These are phyloP conservation scores for Macaca nemestrina DNA, from an alignment of 2,113 vertebrate genomes.

Conservation along the genomic window DNA sequence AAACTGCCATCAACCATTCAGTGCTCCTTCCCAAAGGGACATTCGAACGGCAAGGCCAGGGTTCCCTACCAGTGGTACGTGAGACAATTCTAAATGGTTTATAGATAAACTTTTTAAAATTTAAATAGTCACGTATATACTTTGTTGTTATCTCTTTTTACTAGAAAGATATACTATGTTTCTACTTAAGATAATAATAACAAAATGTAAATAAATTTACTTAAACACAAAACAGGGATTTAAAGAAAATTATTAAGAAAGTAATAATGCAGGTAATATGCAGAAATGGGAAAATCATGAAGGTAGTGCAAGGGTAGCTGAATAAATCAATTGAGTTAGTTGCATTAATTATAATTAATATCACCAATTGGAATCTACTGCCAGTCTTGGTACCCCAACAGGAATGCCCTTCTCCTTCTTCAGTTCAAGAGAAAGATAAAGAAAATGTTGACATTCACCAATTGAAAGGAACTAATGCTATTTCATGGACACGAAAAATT, in stretches of 20 bases:
- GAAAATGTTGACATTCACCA: not conserved
- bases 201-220: not conserved
- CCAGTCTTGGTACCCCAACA: not conserved
- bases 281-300: not conserved
- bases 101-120: not conserved
- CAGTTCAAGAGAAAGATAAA: slow-evolving; percentile 40
- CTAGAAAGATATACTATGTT: not conserved
- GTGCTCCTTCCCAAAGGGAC: not conserved
- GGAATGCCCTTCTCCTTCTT: not conserved
- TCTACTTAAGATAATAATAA: not conserved
- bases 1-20: not conserved
- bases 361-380: not conserved
- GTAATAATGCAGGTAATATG: not conserved
- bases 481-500: slow-evolving; percentile 54
- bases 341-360: not conserved
- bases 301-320: not conserved
- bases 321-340: not conserved
- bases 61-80: not conserved
- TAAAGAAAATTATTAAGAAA: not conserved
- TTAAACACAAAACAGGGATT: not conserved
- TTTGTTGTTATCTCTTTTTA: not conserved
- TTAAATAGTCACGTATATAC: not conserved
- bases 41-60: not conserved
- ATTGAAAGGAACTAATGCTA: not conserved
- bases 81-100: not conserved